Percentiles rank a stretch among this genome's conserved stretches.
These are phyloP conservation scores for Phoebastria nigripes DNA, from an alignment of 2,797 vertebrate genomes.

Conservation along the genomic window DNA sequence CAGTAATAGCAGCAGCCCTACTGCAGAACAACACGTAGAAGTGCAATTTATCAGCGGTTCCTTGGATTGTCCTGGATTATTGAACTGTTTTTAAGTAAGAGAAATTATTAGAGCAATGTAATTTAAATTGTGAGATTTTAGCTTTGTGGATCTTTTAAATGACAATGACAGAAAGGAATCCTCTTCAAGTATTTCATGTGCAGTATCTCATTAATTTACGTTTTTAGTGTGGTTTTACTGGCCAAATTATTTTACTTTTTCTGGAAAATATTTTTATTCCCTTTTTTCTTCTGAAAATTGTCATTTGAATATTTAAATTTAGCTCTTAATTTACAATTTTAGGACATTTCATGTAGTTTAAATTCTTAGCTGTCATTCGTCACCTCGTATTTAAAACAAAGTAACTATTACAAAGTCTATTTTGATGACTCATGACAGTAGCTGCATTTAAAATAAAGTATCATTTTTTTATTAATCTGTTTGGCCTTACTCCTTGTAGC, in stretches of 20 bases:
- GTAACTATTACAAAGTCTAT: slow-evolving; percentile 70
- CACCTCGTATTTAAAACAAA: slow-evolving; percentile 55
- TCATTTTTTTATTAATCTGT: slow-evolving; percentile 28
- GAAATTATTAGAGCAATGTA: slow-evolving; percentile 11
- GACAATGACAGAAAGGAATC: not conserved
- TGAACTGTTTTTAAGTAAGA: slow-evolving; percentile 23
- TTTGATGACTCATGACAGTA: slow-evolving; percentile 63
- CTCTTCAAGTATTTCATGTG: not conserved
- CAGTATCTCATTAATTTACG: not conserved
- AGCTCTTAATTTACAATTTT: slow-evolving; percentile 28
- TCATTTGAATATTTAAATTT: slow-evolving; percentile 39
- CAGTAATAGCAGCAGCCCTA: not conserved
- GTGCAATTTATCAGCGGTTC: not conserved
- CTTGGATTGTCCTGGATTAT: not conserved
- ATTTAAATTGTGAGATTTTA: slow-evolving; percentile 34
- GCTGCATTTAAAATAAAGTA: slow-evolving; percentile 70
- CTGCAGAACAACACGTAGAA: not conserved
- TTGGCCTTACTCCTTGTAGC: not conserved
- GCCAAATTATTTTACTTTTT: slow-evolving; percentile 35
- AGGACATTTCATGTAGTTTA: not conserved
- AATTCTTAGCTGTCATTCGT: slow-evolving; percentile 5
- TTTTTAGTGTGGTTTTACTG: slow-evolving; percentile 35
- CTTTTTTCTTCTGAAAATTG: slow-evolving; percentile 26
- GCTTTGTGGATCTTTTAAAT: not conserved
- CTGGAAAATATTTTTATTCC: slow-evolving; percentile 38